phyloP scores from a whole-genome alignment of 2,113 vertebrate genomes.

The Hemiprocne comata region DNA sequence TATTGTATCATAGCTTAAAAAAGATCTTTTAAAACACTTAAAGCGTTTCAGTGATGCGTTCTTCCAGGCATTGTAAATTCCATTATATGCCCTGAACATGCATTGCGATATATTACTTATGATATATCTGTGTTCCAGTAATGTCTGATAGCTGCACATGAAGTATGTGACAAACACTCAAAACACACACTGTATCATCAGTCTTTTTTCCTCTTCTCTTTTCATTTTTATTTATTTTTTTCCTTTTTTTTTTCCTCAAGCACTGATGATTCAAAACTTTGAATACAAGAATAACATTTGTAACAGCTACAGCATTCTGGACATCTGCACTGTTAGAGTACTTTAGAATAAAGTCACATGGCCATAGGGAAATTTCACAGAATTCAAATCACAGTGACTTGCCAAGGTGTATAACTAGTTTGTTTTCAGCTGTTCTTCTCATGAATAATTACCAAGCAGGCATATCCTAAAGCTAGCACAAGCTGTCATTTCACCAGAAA shows the following conservation, averaged over 20 bases:
- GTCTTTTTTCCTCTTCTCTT: neutral
- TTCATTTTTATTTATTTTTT: rapidly evolving
- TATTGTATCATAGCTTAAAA: slow-evolving; percentile 38
- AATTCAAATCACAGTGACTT: slow-evolving; percentile 79
- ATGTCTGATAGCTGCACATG: slow-evolving; percentile 7
- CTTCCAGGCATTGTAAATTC: slow-evolving; percentile 44
- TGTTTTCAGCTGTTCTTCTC: slow-evolving; percentile 87
- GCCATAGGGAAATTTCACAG: slow-evolving; percentile 83
- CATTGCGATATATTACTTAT: neutral
- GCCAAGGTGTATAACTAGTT: slow-evolving; percentile 87
- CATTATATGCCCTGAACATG: slow-evolving; percentile 29
- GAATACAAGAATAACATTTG: slow-evolving; percentile 70
- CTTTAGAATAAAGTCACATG: slow-evolving; percentile 81
- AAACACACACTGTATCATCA: neutral
- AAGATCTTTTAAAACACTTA: slow-evolving; percentile 17
- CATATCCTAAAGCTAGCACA: slow-evolving; percentile 87
- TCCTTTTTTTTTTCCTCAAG: neutral
- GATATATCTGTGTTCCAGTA: slow-evolving; percentile 14
- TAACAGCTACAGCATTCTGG: slow-evolving; percentile 72
- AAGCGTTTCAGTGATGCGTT: neutral
- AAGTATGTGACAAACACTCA: slow-evolving; percentile 44
- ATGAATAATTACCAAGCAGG: slow-evolving; percentile 88
- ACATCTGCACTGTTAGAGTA: slow-evolving; percentile 78
- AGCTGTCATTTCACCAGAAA: slow-evolving; percentile 87
- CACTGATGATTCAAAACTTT: slow-evolving; percentile 67